Percentiles rank a stretch among this genome's conserved stretches.
These are phyloP conservation scores for Eulithis prunata DNA, from an alignment of 2,888 invertebrate species.

Conservation along the genomic window DNA sequence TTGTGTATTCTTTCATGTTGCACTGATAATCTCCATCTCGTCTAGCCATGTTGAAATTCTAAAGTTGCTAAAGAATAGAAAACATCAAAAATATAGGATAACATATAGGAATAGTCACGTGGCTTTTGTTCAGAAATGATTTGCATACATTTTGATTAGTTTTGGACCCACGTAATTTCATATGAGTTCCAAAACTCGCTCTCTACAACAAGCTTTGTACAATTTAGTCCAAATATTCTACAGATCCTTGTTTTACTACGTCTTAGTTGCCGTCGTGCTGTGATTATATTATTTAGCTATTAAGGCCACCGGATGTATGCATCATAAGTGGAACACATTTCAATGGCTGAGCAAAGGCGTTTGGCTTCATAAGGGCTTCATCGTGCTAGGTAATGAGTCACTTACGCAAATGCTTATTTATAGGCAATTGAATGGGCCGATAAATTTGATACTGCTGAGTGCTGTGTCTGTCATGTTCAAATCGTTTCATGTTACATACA, in stretches of 20 bases:
- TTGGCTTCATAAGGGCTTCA: slow-evolving; percentile 45
- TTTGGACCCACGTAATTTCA: too few relatives aligned
- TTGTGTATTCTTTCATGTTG: background rate
- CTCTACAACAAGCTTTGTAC: too few relatives aligned
- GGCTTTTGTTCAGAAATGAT: too few relatives aligned
- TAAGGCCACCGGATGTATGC: slow-evolving; percentile 67
- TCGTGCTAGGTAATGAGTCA: slow-evolving; percentile 40
- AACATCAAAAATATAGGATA: too few relatives aligned
- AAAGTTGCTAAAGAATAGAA: too few relatives aligned
- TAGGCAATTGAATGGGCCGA: slow-evolving; percentile 29
- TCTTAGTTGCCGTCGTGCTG: slow-evolving; percentile 39
- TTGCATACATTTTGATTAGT: too few relatives aligned
- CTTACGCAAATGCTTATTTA: slow-evolving; percentile 37
- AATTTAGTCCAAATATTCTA: background rate
- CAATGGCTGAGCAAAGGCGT: slow-evolving; percentile 55
- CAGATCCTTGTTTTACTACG: slow-evolving; percentile 24
- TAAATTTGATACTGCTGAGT: slow-evolving; percentile 31
- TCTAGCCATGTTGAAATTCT: too few relatives aligned
- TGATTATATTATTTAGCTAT: slow-evolving; percentile 56
- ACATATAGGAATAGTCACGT: too few relatives aligned
- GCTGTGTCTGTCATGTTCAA: slow-evolving; percentile 28
- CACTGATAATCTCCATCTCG: background rate
- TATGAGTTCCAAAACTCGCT: too few relatives aligned
- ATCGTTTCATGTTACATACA: slow-evolving; percentile 24
- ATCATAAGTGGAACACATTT: slow-evolving; percentile 62